Conservation (phyloP, 2,888 invertebrate species). For the Nipponacmea schrenckii region DNA sequence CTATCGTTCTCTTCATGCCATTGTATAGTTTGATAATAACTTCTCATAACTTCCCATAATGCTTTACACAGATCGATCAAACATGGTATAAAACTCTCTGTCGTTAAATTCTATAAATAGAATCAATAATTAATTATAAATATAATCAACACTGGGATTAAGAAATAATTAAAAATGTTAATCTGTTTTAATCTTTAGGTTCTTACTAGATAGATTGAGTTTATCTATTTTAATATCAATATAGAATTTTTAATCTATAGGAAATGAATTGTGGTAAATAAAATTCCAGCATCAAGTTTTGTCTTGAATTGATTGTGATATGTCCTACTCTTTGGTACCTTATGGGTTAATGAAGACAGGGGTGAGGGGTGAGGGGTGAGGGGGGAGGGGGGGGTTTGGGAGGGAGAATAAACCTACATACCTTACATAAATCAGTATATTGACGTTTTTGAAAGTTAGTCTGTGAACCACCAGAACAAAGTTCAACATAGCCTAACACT, state of each 20-base stretch:
- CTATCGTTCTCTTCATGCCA: constrained; percentile 76
- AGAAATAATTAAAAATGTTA: too few relatives aligned
- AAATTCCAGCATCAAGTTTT: too few relatives aligned
- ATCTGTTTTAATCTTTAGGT: too few relatives aligned
- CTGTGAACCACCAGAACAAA: constrained; percentile 50
- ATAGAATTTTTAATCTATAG: too few relatives aligned
- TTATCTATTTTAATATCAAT: too few relatives aligned
- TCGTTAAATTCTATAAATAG: constrained; percentile 65
- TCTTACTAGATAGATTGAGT: too few relatives aligned
- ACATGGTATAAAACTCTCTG: constrained; percentile 78
- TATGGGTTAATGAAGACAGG: too few relatives aligned
- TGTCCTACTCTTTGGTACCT: too few relatives aligned
- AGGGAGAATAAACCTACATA: constrained; percentile 37
- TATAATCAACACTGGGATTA: not conserved
- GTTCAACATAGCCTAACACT: constrained; percentile 68
- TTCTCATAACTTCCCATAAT: constrained; percentile 82
- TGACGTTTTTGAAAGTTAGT: constrained; percentile 74
- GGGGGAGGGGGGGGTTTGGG: too few relatives aligned
- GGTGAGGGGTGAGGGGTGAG: too few relatives aligned
- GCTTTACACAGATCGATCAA: constrained; percentile 87
- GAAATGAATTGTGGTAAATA: too few relatives aligned
- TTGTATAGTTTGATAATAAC: constrained; percentile 80
- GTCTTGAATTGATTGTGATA: too few relatives aligned
- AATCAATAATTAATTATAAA: not conserved
- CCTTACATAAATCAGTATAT: constrained; percentile 82